A percentile compares a stretch with the other conserved stretches of the same genome.
Conservation (phyloP, 2,113 vertebrate genomes). For the Nothoprocta pentlandii region DNA sequence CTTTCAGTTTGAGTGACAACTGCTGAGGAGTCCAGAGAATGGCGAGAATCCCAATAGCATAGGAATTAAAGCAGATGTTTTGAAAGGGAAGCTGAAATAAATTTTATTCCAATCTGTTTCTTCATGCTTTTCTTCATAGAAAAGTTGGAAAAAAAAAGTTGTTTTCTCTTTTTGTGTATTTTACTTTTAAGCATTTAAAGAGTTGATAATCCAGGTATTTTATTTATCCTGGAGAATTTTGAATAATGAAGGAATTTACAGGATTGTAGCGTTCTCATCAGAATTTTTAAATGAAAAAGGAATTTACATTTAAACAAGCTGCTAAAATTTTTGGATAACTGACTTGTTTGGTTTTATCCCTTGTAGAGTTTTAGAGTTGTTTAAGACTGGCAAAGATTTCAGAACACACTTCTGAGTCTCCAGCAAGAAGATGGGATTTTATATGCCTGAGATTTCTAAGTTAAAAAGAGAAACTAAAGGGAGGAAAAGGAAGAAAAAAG, state of each 20-base stretch:
- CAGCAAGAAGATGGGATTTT: background rate
- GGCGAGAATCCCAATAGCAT: background rate
- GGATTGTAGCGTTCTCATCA: background rate
- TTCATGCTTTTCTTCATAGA: background rate
- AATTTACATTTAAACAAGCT: background rate
- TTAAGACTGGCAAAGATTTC: background rate
- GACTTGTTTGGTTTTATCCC: background rate
- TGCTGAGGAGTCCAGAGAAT: background rate
- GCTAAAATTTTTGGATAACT: background rate
- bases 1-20: background rate
- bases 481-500: background rate
- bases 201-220: background rate
- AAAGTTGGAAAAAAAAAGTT: background rate
- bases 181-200: background rate
- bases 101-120: background rate
- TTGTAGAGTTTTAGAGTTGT: background rate
- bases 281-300: background rate
- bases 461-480: background rate
- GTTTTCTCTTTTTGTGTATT: background rate
- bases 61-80: background rate
- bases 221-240: background rate
- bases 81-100: background rate
- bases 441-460: background rate
- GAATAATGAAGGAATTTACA: background rate
- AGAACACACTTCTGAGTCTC: background rate